These are phyloP conservation scores for Tachycineta bicolor DNA, from an alignment of 2,113 vertebrate genomes.

Conservation along the genomic window DNA sequence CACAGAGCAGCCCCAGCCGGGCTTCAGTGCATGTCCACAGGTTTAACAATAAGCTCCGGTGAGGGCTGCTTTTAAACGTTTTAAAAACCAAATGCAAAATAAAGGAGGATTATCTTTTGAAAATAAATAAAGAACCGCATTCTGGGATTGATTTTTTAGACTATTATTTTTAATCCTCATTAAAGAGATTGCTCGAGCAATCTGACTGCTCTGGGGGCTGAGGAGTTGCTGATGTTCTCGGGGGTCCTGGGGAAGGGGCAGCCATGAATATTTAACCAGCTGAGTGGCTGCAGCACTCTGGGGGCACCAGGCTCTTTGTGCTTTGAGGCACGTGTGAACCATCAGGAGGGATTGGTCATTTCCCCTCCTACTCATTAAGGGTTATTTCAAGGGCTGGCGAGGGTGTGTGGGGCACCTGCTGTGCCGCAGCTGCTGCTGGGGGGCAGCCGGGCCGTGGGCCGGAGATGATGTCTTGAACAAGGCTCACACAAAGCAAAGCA, in stretches of 20 bases:
- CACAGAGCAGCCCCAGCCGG: rapidly evolving
- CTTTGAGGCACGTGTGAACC: background rate
- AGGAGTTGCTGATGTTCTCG: background rate
- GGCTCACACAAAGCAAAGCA: background rate
- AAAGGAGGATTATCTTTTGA: slow-evolving; percentile 30
- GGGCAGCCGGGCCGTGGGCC: background rate
- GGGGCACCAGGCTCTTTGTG: background rate
- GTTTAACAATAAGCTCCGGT: background rate
- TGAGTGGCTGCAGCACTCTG: background rate
- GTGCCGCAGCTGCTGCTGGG: slow-evolving; percentile 6
- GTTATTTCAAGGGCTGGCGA: background rate
- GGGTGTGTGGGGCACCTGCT: background rate
- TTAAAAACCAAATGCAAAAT: background rate
- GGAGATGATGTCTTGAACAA: background rate
- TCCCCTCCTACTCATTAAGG: background rate
- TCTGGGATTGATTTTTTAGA: background rate
- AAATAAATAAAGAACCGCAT: background rate
- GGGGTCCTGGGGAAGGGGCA: background rate
- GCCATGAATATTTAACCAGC: slow-evolving; percentile 20
- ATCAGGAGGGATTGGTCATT: background rate
- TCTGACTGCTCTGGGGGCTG: background rate
- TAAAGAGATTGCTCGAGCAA: slow-evolving; percentile 19
- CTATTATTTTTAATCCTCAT: slow-evolving; percentile 48
- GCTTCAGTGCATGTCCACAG: background rate
- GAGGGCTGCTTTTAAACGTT: background rate